A percentile compares a stretch with the other conserved stretches of the same genome.
phyloP scores from a whole-genome alignment of 53 echinoderm and acorn worm genomes.

The Henricia sp. region DNA sequence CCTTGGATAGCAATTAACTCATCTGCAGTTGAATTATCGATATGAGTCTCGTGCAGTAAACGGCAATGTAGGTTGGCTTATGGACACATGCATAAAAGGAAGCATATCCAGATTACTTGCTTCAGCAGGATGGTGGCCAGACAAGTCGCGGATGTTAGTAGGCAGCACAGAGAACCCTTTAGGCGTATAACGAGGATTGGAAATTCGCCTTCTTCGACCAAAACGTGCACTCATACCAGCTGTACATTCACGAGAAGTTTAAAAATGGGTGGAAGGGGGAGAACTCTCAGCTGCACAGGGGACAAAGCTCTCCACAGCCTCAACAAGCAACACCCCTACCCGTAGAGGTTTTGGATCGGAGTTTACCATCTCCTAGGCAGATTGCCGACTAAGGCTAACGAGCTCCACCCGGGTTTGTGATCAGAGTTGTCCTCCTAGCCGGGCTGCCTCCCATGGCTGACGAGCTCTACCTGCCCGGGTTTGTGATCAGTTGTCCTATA shows the following conservation, averaged over 20 bases:
- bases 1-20: constrained; percentile 11
- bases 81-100: neutral
- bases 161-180: no score
- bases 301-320: constrained; percentile 10
- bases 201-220: constrained; percentile 9
- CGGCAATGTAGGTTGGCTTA: constrained; percentile 11
- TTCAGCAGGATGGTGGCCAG: constrained; percentile 18
- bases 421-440: no score
- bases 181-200: constrained; percentile 1
- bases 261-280: neutral
- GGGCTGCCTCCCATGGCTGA: no score
- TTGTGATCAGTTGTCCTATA: no score
- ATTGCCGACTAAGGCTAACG: constrained; percentile 8
- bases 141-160: no score
- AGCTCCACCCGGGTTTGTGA: no score
- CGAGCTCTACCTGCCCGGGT: no score
- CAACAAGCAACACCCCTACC: no score
- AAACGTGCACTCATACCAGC: no score
- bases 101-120: constrained; percentile 41
- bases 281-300: neutral
- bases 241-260: constrained; percentile 15
- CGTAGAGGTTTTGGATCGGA: neutral
- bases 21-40: constrained; percentile 2
- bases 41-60: constrained; percentile 3
- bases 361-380: no score